These are phyloP conservation scores for Actenoides lindsayi DNA, from an alignment of 2,113 vertebrate species.

Conservation along the genomic window DNA sequence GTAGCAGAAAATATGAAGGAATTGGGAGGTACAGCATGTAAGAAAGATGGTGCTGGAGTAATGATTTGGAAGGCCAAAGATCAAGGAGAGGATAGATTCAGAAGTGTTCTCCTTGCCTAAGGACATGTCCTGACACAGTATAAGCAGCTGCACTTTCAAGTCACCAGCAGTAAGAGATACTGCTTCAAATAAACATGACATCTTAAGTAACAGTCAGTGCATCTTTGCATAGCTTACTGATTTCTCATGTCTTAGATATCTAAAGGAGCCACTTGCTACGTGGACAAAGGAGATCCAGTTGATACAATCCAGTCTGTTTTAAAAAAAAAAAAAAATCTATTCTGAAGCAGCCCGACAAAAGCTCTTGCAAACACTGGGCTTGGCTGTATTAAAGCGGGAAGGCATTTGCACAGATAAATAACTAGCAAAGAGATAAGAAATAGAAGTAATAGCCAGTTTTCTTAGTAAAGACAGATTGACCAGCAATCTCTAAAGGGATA, in stretches of 20 bases:
- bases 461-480: background rate
- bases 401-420: background rate
- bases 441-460: background rate
- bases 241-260: background rate
- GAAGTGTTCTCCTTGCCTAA: background rate
- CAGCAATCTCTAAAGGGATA: background rate
- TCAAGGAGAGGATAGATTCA: background rate
- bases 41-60: background rate
- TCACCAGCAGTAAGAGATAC: background rate
- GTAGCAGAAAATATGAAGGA: background rate
- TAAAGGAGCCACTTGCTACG: background rate
- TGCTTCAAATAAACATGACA: background rate
- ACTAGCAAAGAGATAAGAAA: background rate
- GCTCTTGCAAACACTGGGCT: background rate
- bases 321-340: background rate
- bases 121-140: background rate
- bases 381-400: background rate
- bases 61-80: background rate
- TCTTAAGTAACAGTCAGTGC: background rate
- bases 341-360: background rate
- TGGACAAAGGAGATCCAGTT: background rate
- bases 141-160: background rate
- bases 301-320: background rate
- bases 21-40: background rate
- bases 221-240: background rate